Conservation (phyloP, 2,797 vertebrate species). For the Capromys pilorides region DNA sequence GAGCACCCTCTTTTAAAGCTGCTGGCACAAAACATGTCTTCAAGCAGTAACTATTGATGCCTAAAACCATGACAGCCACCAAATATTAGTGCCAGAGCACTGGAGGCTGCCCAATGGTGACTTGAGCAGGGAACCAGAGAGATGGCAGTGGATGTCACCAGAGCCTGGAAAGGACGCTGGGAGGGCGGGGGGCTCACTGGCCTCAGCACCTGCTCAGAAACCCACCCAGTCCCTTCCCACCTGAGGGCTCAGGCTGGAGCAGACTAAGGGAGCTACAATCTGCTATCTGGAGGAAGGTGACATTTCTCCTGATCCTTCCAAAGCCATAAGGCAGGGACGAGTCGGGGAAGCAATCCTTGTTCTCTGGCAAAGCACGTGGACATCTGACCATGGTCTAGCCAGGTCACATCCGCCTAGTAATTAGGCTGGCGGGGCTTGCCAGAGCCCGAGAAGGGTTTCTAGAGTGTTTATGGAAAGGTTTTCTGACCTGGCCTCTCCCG, state of each 20-base stretch:
- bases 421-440: not conserved
- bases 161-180: not conserved
- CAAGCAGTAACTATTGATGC: not conserved
- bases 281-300: not conserved
- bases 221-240: not conserved
- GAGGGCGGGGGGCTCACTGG: too few relatives aligned
- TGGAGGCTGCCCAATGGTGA: not conserved
- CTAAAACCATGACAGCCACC: not conserved
- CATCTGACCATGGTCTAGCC: not conserved
- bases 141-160: not conserved
- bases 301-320: not conserved
- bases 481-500: not conserved
- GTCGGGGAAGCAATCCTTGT: constrained; percentile 9
- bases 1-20: not conserved
- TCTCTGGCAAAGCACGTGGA: constrained; percentile 31
- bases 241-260: not conserved
- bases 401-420: constrained; percentile 10
- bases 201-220: not conserved
- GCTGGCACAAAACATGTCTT: not conserved
- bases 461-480: constrained; percentile 60
- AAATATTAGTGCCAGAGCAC: not conserved
- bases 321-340: too few relatives aligned
- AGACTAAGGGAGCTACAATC: not conserved
- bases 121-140: not conserved
- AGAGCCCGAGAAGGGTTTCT: constrained; percentile 49